phyloP scores from a whole-genome alignment of 1,140 invertebrate species.

The Grapholita molesta region DNA sequence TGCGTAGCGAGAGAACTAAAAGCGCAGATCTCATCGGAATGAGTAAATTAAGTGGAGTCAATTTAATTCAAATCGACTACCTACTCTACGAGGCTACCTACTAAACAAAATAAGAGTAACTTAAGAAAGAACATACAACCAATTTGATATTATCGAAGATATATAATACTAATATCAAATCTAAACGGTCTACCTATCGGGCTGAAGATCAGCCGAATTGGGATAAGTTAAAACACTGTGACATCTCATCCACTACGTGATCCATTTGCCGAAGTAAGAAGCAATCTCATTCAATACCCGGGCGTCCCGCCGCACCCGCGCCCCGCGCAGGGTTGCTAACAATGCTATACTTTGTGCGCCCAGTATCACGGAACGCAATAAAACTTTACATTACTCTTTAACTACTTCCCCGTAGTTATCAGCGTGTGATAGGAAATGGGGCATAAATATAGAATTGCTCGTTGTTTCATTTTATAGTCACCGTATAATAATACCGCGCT shows the following conservation, averaged over 20 bases:
- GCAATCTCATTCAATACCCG: conserved; percentile 79
- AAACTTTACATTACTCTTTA: conserved; percentile 69
- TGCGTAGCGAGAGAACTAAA: too few species aligned
- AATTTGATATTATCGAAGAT: conserved; percentile 1
- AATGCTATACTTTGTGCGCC: conserved; percentile 61
- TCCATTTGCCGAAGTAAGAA: conserved; percentile 80
- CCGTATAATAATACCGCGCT: not conserved
- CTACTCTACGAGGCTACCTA: too few species aligned
- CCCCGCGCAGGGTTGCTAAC: conserved; percentile 57
- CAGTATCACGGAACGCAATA: conserved; percentile 61
- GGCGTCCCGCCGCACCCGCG: conserved; percentile 34
- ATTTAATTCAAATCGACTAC: too few species aligned
- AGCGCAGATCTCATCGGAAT: too few species aligned
- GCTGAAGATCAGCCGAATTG: conserved; percentile 55
- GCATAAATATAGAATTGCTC: conserved; percentile 47
- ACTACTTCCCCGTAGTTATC: conserved; percentile 65
- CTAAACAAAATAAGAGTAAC: not conserved
- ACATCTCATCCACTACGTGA: conserved; percentile 79
- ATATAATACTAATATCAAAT: conserved; percentile 19
- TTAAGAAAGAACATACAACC: not conserved
- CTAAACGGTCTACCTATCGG: conserved; percentile 28
- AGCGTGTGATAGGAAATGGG: conserved; percentile 53
- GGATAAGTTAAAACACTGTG: conserved; percentile 78
- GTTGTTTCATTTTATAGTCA: conserved; percentile 30
- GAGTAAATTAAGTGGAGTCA: too few species aligned